Evolutionary conservation across 2,888 invertebrate species (phyloP), one percentile per base, ranked within the genome.

Genomic region (Chironomus riparius): DNA sequence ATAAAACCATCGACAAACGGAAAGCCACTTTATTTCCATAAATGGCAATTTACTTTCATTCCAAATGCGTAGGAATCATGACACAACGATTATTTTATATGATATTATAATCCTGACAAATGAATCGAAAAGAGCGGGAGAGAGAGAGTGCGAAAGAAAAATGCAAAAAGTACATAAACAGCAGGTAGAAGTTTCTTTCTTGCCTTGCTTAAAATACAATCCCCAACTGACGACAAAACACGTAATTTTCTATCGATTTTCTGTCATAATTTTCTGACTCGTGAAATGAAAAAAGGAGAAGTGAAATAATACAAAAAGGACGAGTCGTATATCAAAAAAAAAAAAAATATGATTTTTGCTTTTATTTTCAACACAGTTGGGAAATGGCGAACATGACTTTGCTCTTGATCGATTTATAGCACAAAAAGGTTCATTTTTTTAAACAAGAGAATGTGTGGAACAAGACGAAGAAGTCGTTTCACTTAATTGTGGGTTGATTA

Each of bases 181-280:
- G 65, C 73, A 56, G 71, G 71, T 56, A 56, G 7, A 56, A 18
- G 15, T 22, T 24, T 15, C 15, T 13, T 22, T 10, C 38, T 65
- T 13, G 4, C 65, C 18, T 62, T 22, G 56, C 62, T 21, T 18
- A 21, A 50, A 18, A 47, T 15, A 22, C 38, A 15, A 48, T 22
- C 18, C 50, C 13, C 13, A 22, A 28, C 72, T 22, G 62, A 73
- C 5, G 47, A 47, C 24, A 72, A 47, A 62, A 38, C 65, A 65
- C 47, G 74, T 74, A 74, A 74, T 74, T 68, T 74, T 74, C 38
- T 18, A 74, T 74, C 65, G 74, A 74, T 74, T 74, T 74, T 74
- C 74, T 68, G 74, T 74, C 74, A 47, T 47, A 68, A 68, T 68
- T 74, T 38, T 68, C 21, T 24, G 21, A 48, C 74, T 74, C 13